Conservation (phyloP, 2,797 vertebrate genomes). For the Acrossocheilus fasciatus region DNA sequence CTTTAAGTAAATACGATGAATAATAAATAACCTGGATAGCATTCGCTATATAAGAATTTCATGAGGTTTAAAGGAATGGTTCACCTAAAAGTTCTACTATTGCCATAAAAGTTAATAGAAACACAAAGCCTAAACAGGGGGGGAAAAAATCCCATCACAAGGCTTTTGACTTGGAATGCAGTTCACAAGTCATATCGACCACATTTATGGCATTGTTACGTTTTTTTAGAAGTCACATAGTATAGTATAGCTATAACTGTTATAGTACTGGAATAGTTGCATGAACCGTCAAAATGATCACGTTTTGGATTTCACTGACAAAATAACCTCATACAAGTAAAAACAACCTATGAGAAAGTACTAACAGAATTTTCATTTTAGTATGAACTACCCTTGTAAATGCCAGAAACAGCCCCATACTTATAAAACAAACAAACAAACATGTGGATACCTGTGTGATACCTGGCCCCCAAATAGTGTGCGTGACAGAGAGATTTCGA, state of each 20-base stretch:
- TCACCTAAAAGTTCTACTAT: background rate
- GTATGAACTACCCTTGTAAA: conserved; percentile 24
- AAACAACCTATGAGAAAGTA: conserved; percentile 64
- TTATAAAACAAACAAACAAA: conserved; percentile 36
- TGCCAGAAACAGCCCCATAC: conserved; percentile 11
- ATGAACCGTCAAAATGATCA: no score
- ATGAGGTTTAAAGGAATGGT: background rate
- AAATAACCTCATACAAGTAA: conserved; percentile 47
- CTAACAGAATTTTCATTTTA: conserved; percentile 66
- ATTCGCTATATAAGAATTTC: background rate
- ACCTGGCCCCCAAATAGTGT: background rate
- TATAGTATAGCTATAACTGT: background rate
- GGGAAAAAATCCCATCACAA: conserved; percentile 59
- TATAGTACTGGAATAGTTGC: background rate
- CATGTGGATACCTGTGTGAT: conserved; percentile 21
- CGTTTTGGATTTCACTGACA: background rate
- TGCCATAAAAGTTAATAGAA: conserved; percentile 43
- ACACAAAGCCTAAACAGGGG: conserved; percentile 1
- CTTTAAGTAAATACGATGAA: background rate
- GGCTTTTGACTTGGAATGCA: background rate
- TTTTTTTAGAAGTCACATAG: background rate
- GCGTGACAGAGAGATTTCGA: background rate
- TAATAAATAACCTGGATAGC: background rate
- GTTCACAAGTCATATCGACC: no score
- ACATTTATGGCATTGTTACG: background rate